These are phyloP conservation scores for Corbicula japonica DNA, from an alignment of 2,888 invertebrate genomes.

Conservation along the genomic window DNA sequence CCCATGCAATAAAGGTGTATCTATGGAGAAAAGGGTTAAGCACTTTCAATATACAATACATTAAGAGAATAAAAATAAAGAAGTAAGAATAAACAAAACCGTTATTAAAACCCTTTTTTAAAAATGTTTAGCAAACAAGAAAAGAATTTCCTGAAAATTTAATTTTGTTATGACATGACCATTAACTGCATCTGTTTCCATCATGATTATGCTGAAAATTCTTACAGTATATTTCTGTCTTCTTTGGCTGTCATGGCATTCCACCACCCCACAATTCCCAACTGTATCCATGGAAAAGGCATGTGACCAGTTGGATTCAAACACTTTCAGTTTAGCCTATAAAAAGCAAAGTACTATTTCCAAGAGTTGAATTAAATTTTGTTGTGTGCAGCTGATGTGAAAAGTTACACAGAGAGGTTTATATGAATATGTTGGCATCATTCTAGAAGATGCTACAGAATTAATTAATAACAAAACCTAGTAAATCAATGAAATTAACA, in stretches of 20 bases:
- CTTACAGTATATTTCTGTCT: constrained; percentile 90
- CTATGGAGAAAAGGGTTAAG: too few species aligned
- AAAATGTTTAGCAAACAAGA: too few species aligned
- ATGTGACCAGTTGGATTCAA: constrained; percentile 87
- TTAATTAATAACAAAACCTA: too few species aligned
- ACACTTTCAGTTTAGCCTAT: constrained; percentile 86
- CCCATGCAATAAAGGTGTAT: too few species aligned
- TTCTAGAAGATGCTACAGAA: too few species aligned
- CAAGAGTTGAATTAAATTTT: not conserved
- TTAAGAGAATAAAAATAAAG: not conserved
- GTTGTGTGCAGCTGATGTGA: not conserved
- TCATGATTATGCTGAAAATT: too few species aligned
- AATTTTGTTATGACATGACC: too few species aligned
- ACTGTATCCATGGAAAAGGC: constrained; percentile 89
- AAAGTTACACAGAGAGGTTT: not conserved
- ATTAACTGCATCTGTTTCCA: too few species aligned
- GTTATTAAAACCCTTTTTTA: too few species aligned
- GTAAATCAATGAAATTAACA: not conserved
- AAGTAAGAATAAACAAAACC: not conserved
- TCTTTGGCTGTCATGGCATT: constrained; percentile 89
- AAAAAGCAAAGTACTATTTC: not conserved
- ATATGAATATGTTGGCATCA: not conserved
- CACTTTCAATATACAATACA: too few species aligned
- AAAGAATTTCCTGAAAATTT: too few species aligned
- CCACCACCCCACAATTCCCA: constrained; percentile 92